These are phyloP conservation scores for Cantharis rustica DNA, from an alignment of 2,888 invertebrate species.

Conservation along the genomic window DNA sequence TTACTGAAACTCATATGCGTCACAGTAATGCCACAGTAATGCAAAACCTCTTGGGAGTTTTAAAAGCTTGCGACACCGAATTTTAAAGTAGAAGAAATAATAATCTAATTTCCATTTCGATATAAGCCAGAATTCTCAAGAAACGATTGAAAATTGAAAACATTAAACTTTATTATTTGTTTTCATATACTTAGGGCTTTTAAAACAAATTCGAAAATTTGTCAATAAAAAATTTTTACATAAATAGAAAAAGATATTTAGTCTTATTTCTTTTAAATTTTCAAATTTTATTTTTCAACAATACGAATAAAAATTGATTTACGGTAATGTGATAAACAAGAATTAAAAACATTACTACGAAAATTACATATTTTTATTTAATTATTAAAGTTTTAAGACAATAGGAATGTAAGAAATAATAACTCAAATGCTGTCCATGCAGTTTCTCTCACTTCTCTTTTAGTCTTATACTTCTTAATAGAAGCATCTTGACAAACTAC, in stretches of 20 bases:
- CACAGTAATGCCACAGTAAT: conserved; percentile 36
- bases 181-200: not conserved
- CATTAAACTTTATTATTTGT: not conserved
- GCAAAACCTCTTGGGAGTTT: conserved; percentile 37
- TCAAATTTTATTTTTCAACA: not conserved
- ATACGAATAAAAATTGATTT: not conserved
- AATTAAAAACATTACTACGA: not conserved
- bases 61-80: conserved; percentile 39
- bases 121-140: conserved; percentile 30
- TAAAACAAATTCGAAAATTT: conserved; percentile 14
- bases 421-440: too few species aligned
- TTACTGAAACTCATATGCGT: conserved; percentile 33
- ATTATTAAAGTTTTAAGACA: too few species aligned
- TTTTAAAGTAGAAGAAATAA: conserved; percentile 40
- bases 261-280: not conserved
- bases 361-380: not conserved
- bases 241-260: not conserved
- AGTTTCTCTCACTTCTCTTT: too few species aligned
- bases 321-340: not conserved
- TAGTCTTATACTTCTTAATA: too few species aligned
- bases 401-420: too few species aligned
- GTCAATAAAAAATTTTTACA: not conserved
- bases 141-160: conserved; percentile 24
- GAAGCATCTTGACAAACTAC: too few species aligned
- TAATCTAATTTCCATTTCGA: conserved; percentile 41